Conservation (phyloP, 2,888 invertebrate genomes). For the Neoaliturus tenellus region DNA sequence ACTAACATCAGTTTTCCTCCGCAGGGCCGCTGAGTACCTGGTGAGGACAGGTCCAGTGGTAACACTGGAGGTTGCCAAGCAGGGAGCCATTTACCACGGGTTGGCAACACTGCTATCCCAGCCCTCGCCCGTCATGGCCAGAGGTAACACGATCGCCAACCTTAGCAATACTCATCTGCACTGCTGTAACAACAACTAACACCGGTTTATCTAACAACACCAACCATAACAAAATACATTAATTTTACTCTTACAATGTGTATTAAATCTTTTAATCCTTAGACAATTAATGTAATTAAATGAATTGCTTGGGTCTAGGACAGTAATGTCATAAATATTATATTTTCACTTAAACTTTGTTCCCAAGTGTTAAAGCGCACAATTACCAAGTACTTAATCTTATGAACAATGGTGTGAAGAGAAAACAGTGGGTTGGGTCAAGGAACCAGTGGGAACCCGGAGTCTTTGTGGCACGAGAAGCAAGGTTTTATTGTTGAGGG, state of each 20-base stretch:
- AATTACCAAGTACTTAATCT: conserved; percentile 11
- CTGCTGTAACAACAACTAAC: too few relatives aligned
- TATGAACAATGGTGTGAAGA: conserved; percentile 15
- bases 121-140: conserved; percentile 88
- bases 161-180: too few relatives aligned
- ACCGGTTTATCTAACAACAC: too few relatives aligned
- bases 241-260: too few relatives aligned
- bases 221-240: too few relatives aligned
- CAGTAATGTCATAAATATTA: not conserved
- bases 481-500: too few relatives aligned
- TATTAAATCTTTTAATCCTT: too few relatives aligned
- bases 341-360: not conserved
- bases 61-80: conserved; percentile 96
- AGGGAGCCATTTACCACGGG: conserved; percentile 98
- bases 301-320: too few relatives aligned
- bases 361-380: conserved; percentile 4
- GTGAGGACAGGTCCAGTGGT: conserved; percentile 96
- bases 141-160: conserved; percentile 76
- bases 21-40: conserved; percentile 95
- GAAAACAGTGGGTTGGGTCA: conserved; percentile 1
- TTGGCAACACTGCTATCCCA: conserved; percentile 94
- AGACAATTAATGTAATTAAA: too few relatives aligned
- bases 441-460: not conserved
- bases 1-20: too few relatives aligned
- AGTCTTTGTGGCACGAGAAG: not conserved